A percentile compares a stretch with the other conserved stretches of the same genome.
These are phyloP conservation scores for Pao palembangensis DNA, from an alignment of 2,113 vertebrate genomes.

Conservation along the genomic window DNA sequence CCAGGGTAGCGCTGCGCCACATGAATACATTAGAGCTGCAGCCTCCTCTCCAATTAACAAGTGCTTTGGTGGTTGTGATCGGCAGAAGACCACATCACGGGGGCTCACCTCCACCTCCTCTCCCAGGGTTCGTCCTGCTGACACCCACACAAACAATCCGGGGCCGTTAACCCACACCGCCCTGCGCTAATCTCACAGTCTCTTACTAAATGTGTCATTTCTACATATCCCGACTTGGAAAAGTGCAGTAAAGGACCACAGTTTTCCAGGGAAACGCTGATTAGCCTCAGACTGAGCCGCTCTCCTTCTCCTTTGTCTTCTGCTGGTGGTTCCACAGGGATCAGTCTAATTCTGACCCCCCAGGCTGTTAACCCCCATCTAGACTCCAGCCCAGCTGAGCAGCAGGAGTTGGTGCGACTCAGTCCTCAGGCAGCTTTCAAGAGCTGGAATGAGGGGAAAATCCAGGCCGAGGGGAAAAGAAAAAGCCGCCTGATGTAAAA, in stretches of 20 bases:
- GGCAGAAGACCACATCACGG: conserved; percentile 15
- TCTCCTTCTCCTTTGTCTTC: not conserved
- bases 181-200: too few species aligned
- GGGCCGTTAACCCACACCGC: not conserved
- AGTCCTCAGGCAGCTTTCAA: too few species aligned
- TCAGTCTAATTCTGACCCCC: not conserved
- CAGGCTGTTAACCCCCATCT: conserved; percentile 8
- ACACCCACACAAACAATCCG: not conserved
- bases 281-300: too few species aligned
- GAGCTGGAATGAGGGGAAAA: too few species aligned
- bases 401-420: conserved; percentile 2
- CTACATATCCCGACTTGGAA: too few species aligned
- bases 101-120: conserved; percentile 7
- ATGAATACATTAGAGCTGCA: conserved; percentile 37
- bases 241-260: too few species aligned
- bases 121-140: not conserved
- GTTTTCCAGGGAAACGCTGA: too few species aligned
- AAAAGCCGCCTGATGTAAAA: too few species aligned
- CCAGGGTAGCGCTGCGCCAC: conserved; percentile 20
- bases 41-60: conserved; percentile 44
- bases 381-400: conserved; percentile 8
- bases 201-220: too few species aligned
- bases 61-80: conserved; percentile 39
- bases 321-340: conserved; percentile 3
- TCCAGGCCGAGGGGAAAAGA: too few species aligned